Evolutionary conservation across 37 sponge, comb jelly and placozoan species (phyloP).

Genomic region (Mnemiopsis leidyi): DNA sequence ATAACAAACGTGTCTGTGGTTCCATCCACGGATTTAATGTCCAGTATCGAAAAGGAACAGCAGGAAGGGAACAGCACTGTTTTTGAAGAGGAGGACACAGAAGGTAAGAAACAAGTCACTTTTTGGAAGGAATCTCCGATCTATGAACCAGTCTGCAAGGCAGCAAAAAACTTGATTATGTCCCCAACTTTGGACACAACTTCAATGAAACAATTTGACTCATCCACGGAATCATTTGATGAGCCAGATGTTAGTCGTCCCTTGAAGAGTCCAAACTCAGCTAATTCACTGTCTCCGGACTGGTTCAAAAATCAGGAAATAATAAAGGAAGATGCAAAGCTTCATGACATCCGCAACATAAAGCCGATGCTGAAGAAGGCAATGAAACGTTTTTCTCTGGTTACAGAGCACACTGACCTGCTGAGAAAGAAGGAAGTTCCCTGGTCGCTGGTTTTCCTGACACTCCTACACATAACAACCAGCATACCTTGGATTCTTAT

Average conservation of each 20-base stretch:
- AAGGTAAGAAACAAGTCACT: neutral
- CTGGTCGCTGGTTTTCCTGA: constrained; percentile 25
- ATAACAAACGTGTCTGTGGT: neutral
- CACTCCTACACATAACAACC: constrained; percentile 8
- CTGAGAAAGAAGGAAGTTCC: constrained; percentile 7
- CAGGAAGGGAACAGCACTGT: too few species aligned
- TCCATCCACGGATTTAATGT: neutral
- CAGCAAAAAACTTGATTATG: too few species aligned
- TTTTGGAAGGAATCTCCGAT: neutral
- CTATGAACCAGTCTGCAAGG: neutral
- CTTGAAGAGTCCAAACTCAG: neutral
- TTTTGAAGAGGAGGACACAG: too few species aligned
- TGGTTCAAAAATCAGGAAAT: neutral
- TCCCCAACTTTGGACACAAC: neutral
- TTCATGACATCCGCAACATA: neutral
- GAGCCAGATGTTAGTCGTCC: neutral
- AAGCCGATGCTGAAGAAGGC: neutral
- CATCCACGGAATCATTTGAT: neutral
- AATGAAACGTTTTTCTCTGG: neutral
- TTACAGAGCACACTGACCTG: neutral
- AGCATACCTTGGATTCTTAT: constrained; percentile 32
- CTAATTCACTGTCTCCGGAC: neutral
- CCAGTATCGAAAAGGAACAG: neutral
- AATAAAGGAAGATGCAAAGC: neutral
- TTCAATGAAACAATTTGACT: neutral